Conservation (phyloP, 30 jellyfish, hydroid and myxozoan genomes). For the Aurelia sp. region DNA sequence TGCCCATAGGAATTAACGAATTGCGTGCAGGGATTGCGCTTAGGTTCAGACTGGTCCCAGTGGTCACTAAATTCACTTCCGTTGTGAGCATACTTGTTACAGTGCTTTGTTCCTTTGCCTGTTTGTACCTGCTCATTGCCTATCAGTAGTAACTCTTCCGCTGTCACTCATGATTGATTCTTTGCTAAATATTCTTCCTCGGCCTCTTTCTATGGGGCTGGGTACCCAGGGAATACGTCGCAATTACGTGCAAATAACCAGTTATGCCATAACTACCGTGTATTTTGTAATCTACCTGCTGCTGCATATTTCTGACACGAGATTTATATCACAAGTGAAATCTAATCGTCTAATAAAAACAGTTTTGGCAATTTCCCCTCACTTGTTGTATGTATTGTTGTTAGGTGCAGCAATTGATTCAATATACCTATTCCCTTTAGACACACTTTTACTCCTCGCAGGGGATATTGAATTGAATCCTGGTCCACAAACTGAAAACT, state of each 20-base stretch:
- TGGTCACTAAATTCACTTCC: not conserved
- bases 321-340: conserved; percentile 2
- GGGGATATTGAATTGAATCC: too few relatives aligned
- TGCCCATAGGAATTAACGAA: too few relatives aligned
- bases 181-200: not conserved
- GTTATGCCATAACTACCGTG: too few relatives aligned
- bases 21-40: too few relatives aligned
- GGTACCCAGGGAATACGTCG: too few relatives aligned
- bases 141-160: conserved; percentile 1
- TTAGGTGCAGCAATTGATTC: not conserved
- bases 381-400: conserved; percentile 12
- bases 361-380: not conserved
- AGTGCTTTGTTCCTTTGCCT: conserved; percentile 2
- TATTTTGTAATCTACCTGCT: too few relatives aligned
- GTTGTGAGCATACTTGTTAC: too few relatives aligned
- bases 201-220: not conserved
- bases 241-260: too few relatives aligned
- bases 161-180: conserved; percentile 3
- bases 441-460: too few relatives aligned
- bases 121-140: conserved; percentile 2
- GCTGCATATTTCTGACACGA: too few relatives aligned
- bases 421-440: too few relatives aligned
- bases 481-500: too few relatives aligned
- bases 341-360: not conserved
- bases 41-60: not conserved